These are phyloP conservation scores for Bombus pascuorum DNA, from an alignment of 1,140 invertebrate species.

Conservation along the genomic window DNA sequence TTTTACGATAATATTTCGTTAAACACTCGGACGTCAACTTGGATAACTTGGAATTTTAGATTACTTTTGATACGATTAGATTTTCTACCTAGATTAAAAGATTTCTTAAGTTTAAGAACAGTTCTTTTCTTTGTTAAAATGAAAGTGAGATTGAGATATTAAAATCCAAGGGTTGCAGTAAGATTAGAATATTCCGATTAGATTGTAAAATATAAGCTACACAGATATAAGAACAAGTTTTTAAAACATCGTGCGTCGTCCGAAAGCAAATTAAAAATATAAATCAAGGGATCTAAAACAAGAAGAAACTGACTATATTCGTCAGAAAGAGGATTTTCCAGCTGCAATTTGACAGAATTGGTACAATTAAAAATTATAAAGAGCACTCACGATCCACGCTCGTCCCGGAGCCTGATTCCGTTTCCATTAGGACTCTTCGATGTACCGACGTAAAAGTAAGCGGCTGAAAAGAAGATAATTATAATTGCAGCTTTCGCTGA, in stretches of 20 bases:
- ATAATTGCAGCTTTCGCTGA: neutral
- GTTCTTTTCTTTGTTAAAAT: neutral
- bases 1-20: too few species aligned
- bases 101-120: too few species aligned
- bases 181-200: neutral
- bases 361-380: neutral
- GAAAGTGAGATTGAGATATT: neutral
- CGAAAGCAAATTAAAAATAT: too few species aligned
- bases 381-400: conserved; percentile 86
- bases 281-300: too few species aligned
- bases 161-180: neutral
- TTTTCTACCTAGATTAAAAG: too few species aligned
- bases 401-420: conserved; percentile 90
- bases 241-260: neutral
- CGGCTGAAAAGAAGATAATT: conserved; percentile 85
- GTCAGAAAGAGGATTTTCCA: neutral
- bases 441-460: conserved; percentile 93
- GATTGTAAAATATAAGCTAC: too few species aligned
- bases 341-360: neutral
- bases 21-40: too few species aligned
- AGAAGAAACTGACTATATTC: too few species aligned
- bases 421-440: conserved; percentile 86
- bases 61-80: too few species aligned
- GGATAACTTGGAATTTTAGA: too few species aligned
- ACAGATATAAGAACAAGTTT: too few species aligned